phyloP scores from a whole-genome alignment of 2,113 vertebrate species.

The Zosterops borbonicus region DNA sequence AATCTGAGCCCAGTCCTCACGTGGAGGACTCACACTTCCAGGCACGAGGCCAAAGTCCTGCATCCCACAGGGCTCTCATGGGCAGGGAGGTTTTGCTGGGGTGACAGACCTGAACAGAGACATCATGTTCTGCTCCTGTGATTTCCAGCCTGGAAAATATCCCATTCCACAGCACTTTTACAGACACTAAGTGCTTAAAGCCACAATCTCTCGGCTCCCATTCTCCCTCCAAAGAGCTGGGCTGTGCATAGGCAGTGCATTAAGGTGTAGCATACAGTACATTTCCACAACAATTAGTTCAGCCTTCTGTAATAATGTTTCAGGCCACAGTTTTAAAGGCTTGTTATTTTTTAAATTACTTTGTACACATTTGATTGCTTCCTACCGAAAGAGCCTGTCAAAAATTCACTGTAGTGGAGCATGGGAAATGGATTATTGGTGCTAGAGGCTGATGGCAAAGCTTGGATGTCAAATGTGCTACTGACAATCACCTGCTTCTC shows the following conservation, averaged over 20 bases:
- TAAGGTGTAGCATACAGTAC: neutral
- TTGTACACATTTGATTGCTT: neutral
- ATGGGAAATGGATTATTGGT: neutral
- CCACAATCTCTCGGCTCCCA: neutral
- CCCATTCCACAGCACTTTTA: neutral
- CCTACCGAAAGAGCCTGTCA: neutral
- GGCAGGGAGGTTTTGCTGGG: neutral
- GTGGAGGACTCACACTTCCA: neutral
- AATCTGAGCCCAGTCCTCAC: neutral
- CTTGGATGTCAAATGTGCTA: neutral
- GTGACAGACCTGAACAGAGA: neutral
- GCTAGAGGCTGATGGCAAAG: neutral
- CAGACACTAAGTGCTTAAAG: neutral
- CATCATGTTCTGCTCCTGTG: neutral
- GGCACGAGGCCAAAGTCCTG: neutral
- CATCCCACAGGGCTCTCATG: neutral
- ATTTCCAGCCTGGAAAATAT: neutral
- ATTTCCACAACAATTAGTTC: neutral
- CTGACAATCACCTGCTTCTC: neutral
- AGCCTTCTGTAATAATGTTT: neutral
- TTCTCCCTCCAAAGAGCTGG: neutral
- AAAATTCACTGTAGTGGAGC: neutral
- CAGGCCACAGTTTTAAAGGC: neutral
- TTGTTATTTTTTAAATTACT: slow-evolving; percentile 3
- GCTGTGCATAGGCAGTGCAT: neutral